phyloP scores from a whole-genome alignment of 2,888 invertebrate genomes.

The Ornithoptera alexandrae region DNA sequence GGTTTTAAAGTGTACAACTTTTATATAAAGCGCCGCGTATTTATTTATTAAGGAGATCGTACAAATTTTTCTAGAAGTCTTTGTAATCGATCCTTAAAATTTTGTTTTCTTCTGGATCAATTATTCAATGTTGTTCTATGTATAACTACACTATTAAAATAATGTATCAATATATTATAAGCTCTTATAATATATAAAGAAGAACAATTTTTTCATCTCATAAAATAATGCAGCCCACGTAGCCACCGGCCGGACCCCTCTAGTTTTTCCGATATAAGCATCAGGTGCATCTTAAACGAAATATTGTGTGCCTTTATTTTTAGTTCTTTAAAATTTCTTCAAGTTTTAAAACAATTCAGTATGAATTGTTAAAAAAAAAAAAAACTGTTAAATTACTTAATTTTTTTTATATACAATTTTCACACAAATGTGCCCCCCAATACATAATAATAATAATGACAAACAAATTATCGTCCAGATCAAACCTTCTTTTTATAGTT shows the following conservation, averaged over 20 bases:
- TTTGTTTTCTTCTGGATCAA: background rate
- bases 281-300: conserved; percentile 60
- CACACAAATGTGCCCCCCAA: too few relatives aligned
- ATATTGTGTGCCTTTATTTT: conserved; percentile 25
- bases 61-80: too few relatives aligned
- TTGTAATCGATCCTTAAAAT: too few relatives aligned
- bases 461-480: too few relatives aligned
- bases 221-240: conserved; percentile 64
- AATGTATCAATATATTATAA: background rate
- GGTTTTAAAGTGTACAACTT: conserved; percentile 23
- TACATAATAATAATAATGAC: too few relatives aligned
- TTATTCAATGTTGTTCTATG: background rate
- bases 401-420: too few relatives aligned
- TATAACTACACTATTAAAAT: background rate
- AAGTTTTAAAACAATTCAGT: background rate
- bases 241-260: conserved; percentile 37
- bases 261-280: conserved; percentile 52
- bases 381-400: too few relatives aligned
- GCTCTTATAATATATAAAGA: background rate
- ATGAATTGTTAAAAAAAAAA: too few relatives aligned
- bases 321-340: background rate
- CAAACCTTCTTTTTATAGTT: too few relatives aligned
- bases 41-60: background rate
- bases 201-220: conserved; percentile 55
- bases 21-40: conserved; percentile 1